Conservation (phyloP, 1,140 invertebrate species). For the Drosophila insularis region DNA sequence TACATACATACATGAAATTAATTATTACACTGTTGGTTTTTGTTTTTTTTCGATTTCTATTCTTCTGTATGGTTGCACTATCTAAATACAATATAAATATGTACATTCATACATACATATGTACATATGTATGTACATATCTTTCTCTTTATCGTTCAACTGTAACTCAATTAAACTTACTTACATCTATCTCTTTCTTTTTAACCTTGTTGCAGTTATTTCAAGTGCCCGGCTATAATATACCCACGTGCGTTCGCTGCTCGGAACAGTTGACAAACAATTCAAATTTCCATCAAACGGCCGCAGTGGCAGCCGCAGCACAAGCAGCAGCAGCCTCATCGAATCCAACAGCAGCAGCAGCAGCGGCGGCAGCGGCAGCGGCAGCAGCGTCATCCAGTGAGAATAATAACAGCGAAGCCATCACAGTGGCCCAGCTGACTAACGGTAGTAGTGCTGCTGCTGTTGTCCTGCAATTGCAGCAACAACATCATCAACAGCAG, state of each 20-base stretch:
- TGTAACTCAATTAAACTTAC: conserved; percentile 32
- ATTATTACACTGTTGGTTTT: conserved; percentile 45
- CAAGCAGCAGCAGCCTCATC: conserved; percentile 39
- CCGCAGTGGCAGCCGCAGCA: conserved; percentile 49
- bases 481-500: conserved; percentile 58
- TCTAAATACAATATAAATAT: too few species aligned
- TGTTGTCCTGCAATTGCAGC: conserved; percentile 58
- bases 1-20: conserved; percentile 23
- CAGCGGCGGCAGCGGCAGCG: conserved; percentile 52
- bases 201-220: conserved; percentile 68
- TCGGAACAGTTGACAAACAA: conserved; percentile 81
- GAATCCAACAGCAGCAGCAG: conserved; percentile 46
- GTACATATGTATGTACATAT: background rate
- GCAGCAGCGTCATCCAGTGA: conserved; percentile 46
- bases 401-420: conserved; percentile 52
- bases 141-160: background rate
- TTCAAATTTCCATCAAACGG: conserved; percentile 76
- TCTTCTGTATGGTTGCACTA: conserved; percentile 25
- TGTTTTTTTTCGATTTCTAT: conserved; percentile 23
- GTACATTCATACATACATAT: background rate
- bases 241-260: conserved; percentile 82
- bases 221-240: conserved; percentile 82
- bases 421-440: conserved; percentile 52
- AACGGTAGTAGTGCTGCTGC: conserved; percentile 58
- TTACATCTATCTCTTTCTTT: conserved; percentile 15